Base-by-base conservation (phyloP, 2,113 vertebrate species). In the Serinus canaria region DNA sequence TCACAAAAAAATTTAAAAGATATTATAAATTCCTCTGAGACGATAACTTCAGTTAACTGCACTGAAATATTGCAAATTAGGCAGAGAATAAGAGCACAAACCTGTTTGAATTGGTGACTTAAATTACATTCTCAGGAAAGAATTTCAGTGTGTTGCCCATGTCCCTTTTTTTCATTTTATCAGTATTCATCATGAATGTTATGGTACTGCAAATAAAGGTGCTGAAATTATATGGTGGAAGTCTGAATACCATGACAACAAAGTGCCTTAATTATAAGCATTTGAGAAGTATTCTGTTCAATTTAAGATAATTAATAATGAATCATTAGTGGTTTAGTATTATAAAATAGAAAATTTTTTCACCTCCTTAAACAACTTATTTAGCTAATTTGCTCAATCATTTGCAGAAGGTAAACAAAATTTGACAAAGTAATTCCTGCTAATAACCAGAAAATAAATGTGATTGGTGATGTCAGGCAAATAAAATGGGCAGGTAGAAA, bases 371-470 rank as follows among this genome's bases (percentile, higher is more conserved):
- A 87, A 50, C 66, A 81, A 73, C 5, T 79, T 62, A 20, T 1
- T 20, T 73, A 88, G 75, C 80, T 95, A 62, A 90, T 95, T 92
- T 85, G 10, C 49, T 85, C 14, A 11, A 53, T 92, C 86, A 66
- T 76, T 95, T 95, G 74, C 75, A 69, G 33, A 92, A 66, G 31
- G 37, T 88, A 94, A 93, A 79, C 50, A 95, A 83, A 93, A 76
- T 83, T 64, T 69, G 85, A 83, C 14, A 10, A 68, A 64, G 24
- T 76, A 76, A 86, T 90, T 93, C 73, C 41, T 73, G 35, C 37
- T 73, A 85, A 69, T 92, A 86, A 80, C 37, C 27, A 76, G 70
- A 80, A 73, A 83, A 44, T 73, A 59, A 53, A 77, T 62, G 20
- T 46, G 31, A 53, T 67, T 2, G 0, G 33, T 80, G 50, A 44